These are phyloP conservation scores for Choristoneura fumiferana DNA, from an alignment of 1,140 invertebrate genomes.

Conservation along the genomic window DNA sequence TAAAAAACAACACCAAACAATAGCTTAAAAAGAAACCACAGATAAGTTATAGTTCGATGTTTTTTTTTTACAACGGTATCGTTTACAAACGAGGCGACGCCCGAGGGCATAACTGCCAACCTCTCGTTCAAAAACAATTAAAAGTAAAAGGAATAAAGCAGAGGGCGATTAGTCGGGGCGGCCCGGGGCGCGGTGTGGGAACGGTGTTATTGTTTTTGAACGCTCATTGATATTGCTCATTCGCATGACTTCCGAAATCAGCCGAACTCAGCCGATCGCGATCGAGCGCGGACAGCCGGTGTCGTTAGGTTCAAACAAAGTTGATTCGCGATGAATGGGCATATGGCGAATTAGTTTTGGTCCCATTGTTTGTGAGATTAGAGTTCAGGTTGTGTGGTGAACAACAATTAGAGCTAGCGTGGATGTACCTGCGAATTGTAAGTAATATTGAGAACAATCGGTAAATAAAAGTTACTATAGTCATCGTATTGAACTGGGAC, in stretches of 20 bases:
- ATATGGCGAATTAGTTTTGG: slow-evolving; percentile 40
- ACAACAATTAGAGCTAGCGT: too few species aligned
- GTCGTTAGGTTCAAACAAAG: slow-evolving; percentile 27
- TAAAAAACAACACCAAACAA: background rate
- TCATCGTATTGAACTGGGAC: background rate
- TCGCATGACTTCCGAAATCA: slow-evolving; percentile 27
- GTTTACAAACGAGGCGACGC: slow-evolving; percentile 30
- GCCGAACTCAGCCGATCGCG: background rate
- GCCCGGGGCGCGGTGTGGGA: slow-evolving; percentile 65
- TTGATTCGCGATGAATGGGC: slow-evolving; percentile 31
- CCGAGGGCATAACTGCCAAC: slow-evolving; percentile 47
- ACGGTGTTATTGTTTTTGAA: slow-evolving; percentile 28
- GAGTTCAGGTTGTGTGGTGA: background rate
- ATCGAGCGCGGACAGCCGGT: slow-evolving; percentile 40
- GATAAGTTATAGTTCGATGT: background rate
- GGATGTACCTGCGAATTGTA: too few species aligned
- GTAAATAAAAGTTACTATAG: too few species aligned
- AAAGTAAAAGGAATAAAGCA: slow-evolving; percentile 48
- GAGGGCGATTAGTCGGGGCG: slow-evolving; percentile 24
- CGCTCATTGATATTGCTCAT: slow-evolving; percentile 60
- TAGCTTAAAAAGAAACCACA: background rate
- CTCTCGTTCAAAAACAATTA: slow-evolving; percentile 66
- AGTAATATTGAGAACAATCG: too few species aligned
- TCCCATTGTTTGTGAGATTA: background rate
- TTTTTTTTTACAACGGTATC: slow-evolving; percentile 17